Base-by-base conservation (phyloP, 2,888 invertebrate genomes). In the Amphipoea lucens region DNA sequence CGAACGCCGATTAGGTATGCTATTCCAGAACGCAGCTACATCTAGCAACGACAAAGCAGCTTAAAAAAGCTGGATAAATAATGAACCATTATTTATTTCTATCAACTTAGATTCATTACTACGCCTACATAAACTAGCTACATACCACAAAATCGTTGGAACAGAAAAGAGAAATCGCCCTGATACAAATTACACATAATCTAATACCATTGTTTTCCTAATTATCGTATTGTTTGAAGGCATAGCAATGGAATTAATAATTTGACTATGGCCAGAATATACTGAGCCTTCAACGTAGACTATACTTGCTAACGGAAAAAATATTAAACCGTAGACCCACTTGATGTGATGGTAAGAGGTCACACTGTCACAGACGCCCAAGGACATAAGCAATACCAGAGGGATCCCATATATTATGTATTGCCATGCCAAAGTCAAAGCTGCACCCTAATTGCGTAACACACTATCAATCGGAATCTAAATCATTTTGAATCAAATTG, bases 211-310 rank as follows among this genome's bases (percentile, higher is more conserved):
- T 80, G 85, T 90, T 76, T 88, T 86, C 68, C 63, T 81, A 88
- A 90, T 90, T 88, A 76, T 70, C 7, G 74, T 79, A 85, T 90
- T 88, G 90, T 90, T 90, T 80, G 76, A 78, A 79, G 60, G 62
- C 66, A 79, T 75, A 62, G 73, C 51, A 74, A 82, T 36, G 63
- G 78, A 83, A 87, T 83, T 68, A 74, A 78, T 71, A 65, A 87
- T 78, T 57, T 62, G 40, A 60, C 7, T 40, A 0, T 0, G 17
- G 0, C 78, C 69, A 78, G 20, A 36, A n/a, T 57, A 45, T 29
- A 23, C 71, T 86, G 84, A 79, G 1, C 57, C 23, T 78, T 72
- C 2, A 23, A 65, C 5, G 23, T n/a, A 60, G 12, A 54, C n/a
- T 9, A 7, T 51, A 70, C 9, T 42, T 6, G 36, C 5, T 40